Evolutionary conservation across 1,140 invertebrate genomes (phyloP), one percentile per base, ranked within the genome.

Genomic region (Drosophila pectinifera): DNA sequence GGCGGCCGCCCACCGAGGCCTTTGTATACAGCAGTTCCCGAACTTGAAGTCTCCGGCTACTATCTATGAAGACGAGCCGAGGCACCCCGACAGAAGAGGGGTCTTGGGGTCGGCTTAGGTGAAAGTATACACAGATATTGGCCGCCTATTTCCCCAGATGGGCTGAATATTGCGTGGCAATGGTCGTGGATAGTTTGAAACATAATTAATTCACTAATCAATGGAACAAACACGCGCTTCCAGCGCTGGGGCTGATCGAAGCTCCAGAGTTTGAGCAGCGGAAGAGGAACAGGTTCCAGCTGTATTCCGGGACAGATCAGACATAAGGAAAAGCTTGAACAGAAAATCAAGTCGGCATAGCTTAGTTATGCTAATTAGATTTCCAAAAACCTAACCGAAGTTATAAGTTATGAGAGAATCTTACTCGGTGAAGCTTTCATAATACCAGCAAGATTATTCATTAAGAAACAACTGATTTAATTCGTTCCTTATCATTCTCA

Each of bases 31-130:
- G 20, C 34, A 26, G 28, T 65, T 36, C 39, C 63, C 67, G 67
- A 70, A 57, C 49, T 57, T 24, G 20, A 46, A 45, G 57, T 70
- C 67, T 34, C 70, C 67, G 67, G 53, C 34, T 43, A 11, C 49
- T 46, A 57, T 70, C 67, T 58, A 39, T 46, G 42, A 39, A 69
- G 31, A 53, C 49, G 31, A 46, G 5, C 46, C 61, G 65, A 67
- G 22, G 39, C 28, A 22, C 8, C 16, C 10, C 16, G 38, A 69
- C 0, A 20, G 31, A 26, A 14, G 18, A 2, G 43, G 26, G 16
- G 22, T 14, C 31, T 34, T 51, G 28, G 34, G 34, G 43, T 41
- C 26, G 20, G 6, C 11, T 34, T 18, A 34, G 48, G 34, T 45
- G 63, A 46, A 46, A 56, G 48, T 59, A 56, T 42, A 26, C 43